phyloP scores from a whole-genome alignment of 2,113 vertebrate species.

The Myocastor coypus region DNA sequence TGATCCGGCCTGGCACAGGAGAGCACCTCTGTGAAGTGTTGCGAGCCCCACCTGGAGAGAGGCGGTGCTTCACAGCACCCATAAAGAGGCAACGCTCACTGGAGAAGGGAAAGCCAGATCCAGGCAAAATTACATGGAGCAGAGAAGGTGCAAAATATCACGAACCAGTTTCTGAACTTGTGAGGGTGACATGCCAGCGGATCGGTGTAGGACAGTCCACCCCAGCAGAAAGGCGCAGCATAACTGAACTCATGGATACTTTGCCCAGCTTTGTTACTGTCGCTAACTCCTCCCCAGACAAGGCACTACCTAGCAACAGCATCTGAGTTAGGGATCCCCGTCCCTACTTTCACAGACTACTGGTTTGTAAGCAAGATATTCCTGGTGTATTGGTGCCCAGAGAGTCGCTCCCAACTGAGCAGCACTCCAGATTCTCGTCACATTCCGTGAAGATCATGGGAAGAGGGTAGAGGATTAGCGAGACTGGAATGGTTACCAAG shows the following conservation, averaged over 20 bases:
- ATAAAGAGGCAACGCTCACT: not conserved
- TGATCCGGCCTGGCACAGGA: not conserved
- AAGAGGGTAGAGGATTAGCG: not conserved
- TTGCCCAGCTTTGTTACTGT: not conserved
- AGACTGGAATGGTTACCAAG: not conserved
- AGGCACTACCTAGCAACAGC: not conserved
- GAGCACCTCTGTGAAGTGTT: not conserved
- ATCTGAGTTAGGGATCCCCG: not conserved
- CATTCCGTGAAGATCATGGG: not conserved
- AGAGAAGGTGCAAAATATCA: not conserved
- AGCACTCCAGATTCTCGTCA: not conserved
- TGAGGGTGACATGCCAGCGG: rapidly evolving
- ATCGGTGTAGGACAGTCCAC: too few relatives aligned
- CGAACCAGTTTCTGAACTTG: not conserved
- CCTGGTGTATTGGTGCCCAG: not conserved
- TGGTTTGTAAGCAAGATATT: not conserved
- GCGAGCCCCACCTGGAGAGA: not conserved
- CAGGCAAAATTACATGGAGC: not conserved
- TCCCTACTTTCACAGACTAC: not conserved
- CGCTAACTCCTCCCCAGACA: not conserved
- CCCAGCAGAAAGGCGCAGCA: not conserved
- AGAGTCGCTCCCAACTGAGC: not conserved
- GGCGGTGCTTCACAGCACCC: not conserved
- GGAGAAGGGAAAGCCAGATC: not conserved
- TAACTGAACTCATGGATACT: not conserved